Conservation (phyloP, 2,113 vertebrate species). For the Fukomys damarensis region DNA sequence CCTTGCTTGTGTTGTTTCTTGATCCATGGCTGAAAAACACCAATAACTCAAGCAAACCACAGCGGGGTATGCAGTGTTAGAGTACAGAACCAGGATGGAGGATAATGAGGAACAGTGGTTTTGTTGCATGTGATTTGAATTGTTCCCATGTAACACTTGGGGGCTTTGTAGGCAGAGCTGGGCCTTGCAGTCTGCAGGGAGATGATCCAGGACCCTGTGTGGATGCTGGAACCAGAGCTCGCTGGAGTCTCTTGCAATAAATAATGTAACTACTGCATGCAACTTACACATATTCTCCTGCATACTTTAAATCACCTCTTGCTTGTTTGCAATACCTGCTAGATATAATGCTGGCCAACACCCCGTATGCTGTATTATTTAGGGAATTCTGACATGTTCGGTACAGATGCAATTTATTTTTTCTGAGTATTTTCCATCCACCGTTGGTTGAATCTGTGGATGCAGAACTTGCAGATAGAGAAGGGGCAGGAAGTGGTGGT, state of each 20-base stretch:
- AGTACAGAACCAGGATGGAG: neutral
- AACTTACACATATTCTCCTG: neutral
- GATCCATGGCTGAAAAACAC: neutral
- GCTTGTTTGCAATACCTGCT: neutral
- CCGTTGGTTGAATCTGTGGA: neutral
- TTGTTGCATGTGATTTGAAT: neutral
- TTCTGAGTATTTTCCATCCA: neutral
- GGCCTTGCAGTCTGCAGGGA: neutral
- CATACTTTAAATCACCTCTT: neutral
- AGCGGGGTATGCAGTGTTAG: neutral
- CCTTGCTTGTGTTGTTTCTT: neutral
- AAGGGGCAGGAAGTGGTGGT: neutral
- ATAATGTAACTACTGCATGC: no score
- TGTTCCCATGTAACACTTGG: neutral
- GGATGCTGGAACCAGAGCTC: neutral
- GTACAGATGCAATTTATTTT: neutral
- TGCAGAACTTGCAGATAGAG: neutral
- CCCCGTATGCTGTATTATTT: neutral
- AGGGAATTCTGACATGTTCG: neutral
- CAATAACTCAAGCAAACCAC: neutral
- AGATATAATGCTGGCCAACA: neutral
- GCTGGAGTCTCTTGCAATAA: neutral
- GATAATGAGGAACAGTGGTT: neutral
- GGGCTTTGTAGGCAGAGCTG: neutral
- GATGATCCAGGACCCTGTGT: neutral